Conservation (phyloP, 2,797 vertebrate species). For the Rachycentron canadum region DNA sequence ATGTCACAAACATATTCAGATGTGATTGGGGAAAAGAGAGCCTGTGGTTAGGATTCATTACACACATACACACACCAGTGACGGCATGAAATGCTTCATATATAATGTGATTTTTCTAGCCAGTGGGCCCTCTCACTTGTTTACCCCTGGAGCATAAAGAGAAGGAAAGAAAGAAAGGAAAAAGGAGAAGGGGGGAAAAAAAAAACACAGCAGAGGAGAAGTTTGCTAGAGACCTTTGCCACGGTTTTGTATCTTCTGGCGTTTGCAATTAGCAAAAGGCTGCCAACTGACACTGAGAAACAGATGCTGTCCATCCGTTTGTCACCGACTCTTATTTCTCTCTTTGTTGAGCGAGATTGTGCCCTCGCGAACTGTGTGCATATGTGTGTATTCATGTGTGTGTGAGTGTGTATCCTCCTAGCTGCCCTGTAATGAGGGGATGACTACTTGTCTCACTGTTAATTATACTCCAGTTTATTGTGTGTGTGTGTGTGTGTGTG, state of each 20-base stretch:
- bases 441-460: constrained; percentile 66
- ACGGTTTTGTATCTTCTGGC: constrained; percentile 77
- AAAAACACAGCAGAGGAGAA: constrained; percentile 48
- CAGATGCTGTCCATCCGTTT: constrained; percentile 80
- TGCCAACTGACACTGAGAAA: constrained; percentile 71
- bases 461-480: constrained; percentile 64
- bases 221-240: constrained; percentile 78
- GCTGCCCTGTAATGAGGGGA: constrained; percentile 70
- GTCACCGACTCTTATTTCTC: constrained; percentile 70
- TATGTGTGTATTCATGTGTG: constrained; percentile 1
- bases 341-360: constrained; percentile 64
- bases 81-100: constrained; percentile 62
- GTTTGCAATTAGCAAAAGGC: constrained; percentile 82
- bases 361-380: constrained; percentile 30
- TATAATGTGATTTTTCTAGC: constrained; percentile 79
- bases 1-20: constrained; percentile 65
- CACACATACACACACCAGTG: constrained; percentile 57
- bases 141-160: constrained; percentile 81
- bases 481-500: constrained; percentile 5
- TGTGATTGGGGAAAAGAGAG: constrained; percentile 57
- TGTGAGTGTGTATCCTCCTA: constrained; percentile 23
- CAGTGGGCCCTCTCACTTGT: constrained; percentile 75
- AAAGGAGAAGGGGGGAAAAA: not conserved
- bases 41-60: constrained; percentile 65
- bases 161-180: constrained; percentile 21